Percentiles rank a stretch among this genome's conserved stretches.
Conservation (phyloP, 2,888 invertebrate genomes). For the Ornithoptera priamus region DNA sequence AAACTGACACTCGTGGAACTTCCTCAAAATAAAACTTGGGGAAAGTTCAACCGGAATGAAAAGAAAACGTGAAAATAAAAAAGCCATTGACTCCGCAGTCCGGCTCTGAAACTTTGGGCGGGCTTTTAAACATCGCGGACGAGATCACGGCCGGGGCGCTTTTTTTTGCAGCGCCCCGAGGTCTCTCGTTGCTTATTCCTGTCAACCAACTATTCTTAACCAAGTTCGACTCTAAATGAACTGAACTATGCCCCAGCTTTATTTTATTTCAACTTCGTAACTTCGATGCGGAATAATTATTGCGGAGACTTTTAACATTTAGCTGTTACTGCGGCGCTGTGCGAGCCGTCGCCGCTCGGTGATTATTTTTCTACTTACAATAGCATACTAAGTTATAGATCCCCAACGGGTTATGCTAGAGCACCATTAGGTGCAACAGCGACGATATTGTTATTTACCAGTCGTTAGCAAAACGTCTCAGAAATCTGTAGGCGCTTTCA, state of each 20-base stretch:
- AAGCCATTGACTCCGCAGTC: conserved; percentile 76
- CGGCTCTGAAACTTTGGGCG: conserved; percentile 68
- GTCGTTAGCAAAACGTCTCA: conserved; percentile 7
- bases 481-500: conserved; percentile 17
- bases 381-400: too few species aligned
- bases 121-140: conserved; percentile 68
- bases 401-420: too few species aligned
- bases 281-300: conserved; percentile 22
- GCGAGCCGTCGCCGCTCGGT: background rate
- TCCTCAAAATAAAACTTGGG: conserved; percentile 74
- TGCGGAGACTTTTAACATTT: conserved; percentile 22
- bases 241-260: conserved; percentile 25
- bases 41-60: conserved; percentile 76
- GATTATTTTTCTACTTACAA: too few species aligned
- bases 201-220: conserved; percentile 58
- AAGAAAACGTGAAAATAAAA: conserved; percentile 77
- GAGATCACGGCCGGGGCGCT: conserved; percentile 52
- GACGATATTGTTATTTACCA: background rate
- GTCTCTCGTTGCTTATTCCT: conserved; percentile 59
- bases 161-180: conserved; percentile 61
- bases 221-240: conserved; percentile 28
- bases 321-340: background rate
- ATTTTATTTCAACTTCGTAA: conserved; percentile 24
- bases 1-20: conserved; percentile 77
- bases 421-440: too few species aligned